Base-by-base conservation (phyloP, 2,113 vertebrate species). In the Isurus oxyrinchus region DNA sequence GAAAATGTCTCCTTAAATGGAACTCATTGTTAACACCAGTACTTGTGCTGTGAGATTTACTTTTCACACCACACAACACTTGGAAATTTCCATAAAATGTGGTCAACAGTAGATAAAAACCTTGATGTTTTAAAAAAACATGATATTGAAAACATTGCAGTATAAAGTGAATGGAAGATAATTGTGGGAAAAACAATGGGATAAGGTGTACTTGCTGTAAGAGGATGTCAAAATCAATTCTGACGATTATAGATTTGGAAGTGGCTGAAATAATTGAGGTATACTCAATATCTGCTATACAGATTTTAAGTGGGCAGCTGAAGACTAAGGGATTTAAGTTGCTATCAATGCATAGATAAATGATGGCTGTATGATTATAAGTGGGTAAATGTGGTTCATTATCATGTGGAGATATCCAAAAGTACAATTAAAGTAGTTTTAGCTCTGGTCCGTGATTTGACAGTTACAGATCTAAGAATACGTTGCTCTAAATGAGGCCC, bases 381-480 rank as follows among this genome's bases (percentile, higher is more conserved):
- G 76, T 72, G 67, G 67, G 10, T 53, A 95, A 55, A 31, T 94
- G 49, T 49, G 19, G 21, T 55, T 72, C 49, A 95, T 31, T 95
- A 69, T 53, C 40, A 72, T 53, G 40, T 76, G 66, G 61, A 49
- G 25, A 16, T 66, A 72, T 35, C 27, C 66, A 5, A 14, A 95
- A 55, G 44, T 72, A 55, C 69, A 53, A 95, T 95, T 95, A 95
- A 95, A 95, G 6, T 55, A 76, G 44, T 95, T 95, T 95, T 72
- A 72, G 49, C 76, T 95, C 44, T 95, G 67, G 25, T 76, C 6
- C 76, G 67, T 76, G 25, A 53, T 76, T 95, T 95, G 94, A n/a
- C 66, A 76, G 44, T 49, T 95, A 55, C 23, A n/a, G 27, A 95
- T 95, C 67, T 72, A 11, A 55, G 66, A 6, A 14, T 49, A 55